Evolutionary conservation across 2,888 invertebrate genomes (phyloP).

Genomic region (Drosophila hawaiiensis): DNA sequence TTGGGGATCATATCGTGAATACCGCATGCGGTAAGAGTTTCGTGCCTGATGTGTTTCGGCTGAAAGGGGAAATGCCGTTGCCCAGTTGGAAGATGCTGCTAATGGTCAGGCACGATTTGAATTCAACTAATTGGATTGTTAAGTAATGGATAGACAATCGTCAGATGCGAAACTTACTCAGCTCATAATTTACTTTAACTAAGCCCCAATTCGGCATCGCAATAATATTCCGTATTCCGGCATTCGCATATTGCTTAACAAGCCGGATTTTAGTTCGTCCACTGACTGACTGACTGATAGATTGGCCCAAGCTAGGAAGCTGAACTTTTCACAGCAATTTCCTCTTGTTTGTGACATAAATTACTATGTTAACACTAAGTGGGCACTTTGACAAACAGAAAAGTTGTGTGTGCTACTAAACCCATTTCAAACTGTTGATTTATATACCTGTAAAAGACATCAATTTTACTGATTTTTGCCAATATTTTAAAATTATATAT

Average conservation of each 20-base stretch:
- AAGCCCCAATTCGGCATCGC: not conserved
- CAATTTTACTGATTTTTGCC: not conserved
- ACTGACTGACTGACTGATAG: not conserved
- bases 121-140: slow-evolving; percentile 32
- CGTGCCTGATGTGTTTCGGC: slow-evolving; percentile 19
- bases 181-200: not conserved
- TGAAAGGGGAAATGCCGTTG: slow-evolving; percentile 36
- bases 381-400: not conserved
- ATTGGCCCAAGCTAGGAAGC: not conserved
- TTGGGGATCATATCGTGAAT: slow-evolving; percentile 26
- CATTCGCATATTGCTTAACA: slow-evolving; percentile 1
- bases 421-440: not conserved
- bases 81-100: slow-evolving; percentile 7
- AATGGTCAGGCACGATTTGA: slow-evolving; percentile 39
- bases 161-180: not conserved
- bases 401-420: not conserved
- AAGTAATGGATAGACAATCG: slow-evolving; percentile 14
- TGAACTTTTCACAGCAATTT: not conserved
- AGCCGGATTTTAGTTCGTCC: not conserved
- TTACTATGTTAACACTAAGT: not conserved
- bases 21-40: slow-evolving; percentile 29
- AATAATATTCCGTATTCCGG: not conserved
- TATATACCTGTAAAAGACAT: not conserved
- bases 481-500: not conserved
- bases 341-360: not conserved